These are phyloP conservation scores for Drosophila navojoa DNA, from an alignment of 1,140 invertebrate species.

Conservation along the genomic window DNA sequence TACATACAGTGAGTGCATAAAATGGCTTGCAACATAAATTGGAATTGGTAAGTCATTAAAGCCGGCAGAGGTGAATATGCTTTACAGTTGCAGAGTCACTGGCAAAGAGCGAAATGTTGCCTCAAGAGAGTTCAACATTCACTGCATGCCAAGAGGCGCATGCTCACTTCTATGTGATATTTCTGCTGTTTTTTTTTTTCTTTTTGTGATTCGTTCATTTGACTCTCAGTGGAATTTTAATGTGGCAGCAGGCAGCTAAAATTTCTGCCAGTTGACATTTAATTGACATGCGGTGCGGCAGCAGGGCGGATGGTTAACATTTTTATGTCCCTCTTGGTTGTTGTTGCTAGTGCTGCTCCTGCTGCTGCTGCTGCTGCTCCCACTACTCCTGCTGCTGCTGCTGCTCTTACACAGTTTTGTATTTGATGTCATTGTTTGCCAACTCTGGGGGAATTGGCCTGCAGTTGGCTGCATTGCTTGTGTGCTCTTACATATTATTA, in stretches of 20 bases:
- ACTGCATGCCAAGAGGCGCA: constrained; percentile 31
- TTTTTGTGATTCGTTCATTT: constrained; percentile 10
- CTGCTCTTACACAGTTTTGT: constrained; percentile 43
- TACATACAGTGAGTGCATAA: constrained; percentile 23
- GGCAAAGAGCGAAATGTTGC: constrained; percentile 9
- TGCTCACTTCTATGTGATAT: constrained; percentile 24
- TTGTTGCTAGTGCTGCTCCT: constrained; percentile 23
- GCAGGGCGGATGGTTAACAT: constrained; percentile 25
- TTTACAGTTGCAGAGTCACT: constrained; percentile 55
- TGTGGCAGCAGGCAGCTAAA: constrained; percentile 57
- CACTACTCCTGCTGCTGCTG: constrained; percentile 22
- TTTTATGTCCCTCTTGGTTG: constrained; percentile 34
- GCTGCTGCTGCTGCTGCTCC: constrained; percentile 4
- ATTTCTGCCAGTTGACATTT: constrained; percentile 80
- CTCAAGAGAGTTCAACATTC: neutral
- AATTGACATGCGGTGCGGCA: constrained; percentile 63
- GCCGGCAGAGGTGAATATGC: constrained; percentile 49
- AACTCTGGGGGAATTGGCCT: constrained; percentile 33
- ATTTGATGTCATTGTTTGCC: constrained; percentile 32
- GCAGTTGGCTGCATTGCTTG: constrained; percentile 53
- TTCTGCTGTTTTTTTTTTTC: neutral
- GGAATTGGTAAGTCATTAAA: constrained; percentile 28
- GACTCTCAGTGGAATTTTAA: constrained; percentile 63
- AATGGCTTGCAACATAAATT: constrained; percentile 38
- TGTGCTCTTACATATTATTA: constrained; percentile 74